Evolutionary conservation across 2,797 vertebrate species (phyloP), one percentile per base, ranked within the genome.

Genomic region (Sebastes steindachneri): DNA sequence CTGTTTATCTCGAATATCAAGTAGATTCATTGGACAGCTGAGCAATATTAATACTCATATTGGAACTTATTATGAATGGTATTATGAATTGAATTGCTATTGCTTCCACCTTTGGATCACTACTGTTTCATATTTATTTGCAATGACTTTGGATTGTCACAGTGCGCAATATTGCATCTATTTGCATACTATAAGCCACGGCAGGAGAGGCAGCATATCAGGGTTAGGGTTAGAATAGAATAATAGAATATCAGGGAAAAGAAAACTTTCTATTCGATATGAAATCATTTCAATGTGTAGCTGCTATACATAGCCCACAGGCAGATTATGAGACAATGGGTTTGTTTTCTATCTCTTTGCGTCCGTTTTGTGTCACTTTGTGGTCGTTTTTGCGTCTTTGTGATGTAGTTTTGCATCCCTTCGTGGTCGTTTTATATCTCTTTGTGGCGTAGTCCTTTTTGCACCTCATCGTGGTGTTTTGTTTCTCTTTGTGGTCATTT

Each of bases 1-100:
- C 48, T 83, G 68, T 86, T 90, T 87, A 86, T 87, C 79, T 73
- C 9, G 75, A 85, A 82, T 82, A 73, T 89, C 71, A 86, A 81
- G 62, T 28, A 66, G 80, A 82, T 75, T 73, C 54, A 81, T 66
- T 25, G 45, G 77, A 76, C 80, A 68, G 73, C 70, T 62, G 23
- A 58, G 69, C 74, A 80, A 83, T 68, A 89, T 83, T 75, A 83
- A 73, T 55, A 87, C 82, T 92, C 82, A 73, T 57, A 68, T 55
- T 72, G 73, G 29, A 62, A 19, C 55, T 85, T 53, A 45, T 78
- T 72, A 83, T 59, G 65, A 83, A 76, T 81, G 75, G 29, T 59
- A 78, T 76, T 86, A 79, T 60, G 41, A 81, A 58, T 28, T 51
- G 62, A 76, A 60, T 66, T 74, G 70, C 71, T 15, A 33, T 73